phyloP scores from a whole-genome alignment of 1,140 invertebrate genomes.

The Drosophila micromelanica region DNA sequence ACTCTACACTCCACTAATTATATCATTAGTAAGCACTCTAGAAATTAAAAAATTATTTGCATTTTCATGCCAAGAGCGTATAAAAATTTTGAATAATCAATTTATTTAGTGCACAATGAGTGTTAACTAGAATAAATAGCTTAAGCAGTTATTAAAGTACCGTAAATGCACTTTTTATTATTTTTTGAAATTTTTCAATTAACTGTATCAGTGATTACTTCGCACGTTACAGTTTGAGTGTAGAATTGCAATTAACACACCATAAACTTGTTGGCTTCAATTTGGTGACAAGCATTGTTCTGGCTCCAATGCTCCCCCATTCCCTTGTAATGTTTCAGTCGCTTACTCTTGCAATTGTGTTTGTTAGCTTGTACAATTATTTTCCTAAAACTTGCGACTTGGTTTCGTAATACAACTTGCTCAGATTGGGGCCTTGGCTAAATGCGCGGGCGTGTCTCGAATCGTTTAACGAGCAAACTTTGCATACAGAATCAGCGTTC shows the following conservation, averaged over 20 bases:
- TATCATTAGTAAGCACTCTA: constrained; percentile 10
- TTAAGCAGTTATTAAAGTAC: neutral
- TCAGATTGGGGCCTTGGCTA: neutral
- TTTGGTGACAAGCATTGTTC: constrained; percentile 21
- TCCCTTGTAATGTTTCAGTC: neutral
- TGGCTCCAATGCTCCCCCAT: too few species aligned
- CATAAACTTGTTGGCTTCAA: constrained; percentile 36
- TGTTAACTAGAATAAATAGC: neutral
- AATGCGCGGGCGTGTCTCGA: constrained; percentile 12
- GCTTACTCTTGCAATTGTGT: constrained; percentile 3
- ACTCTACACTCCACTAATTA: too few species aligned
- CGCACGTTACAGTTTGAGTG: constrained; percentile 7
- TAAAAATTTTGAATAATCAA: neutral
- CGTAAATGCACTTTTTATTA: neutral
- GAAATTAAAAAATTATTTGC: neutral
- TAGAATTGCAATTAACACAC: constrained; percentile 53
- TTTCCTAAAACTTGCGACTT: constrained; percentile 18
- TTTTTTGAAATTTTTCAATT: too few species aligned
- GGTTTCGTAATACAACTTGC: constrained; percentile 2
- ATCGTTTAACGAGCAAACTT: constrained; percentile 11
- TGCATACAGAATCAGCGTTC: constrained; percentile 10
- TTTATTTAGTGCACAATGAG: neutral
- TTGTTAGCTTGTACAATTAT: constrained; percentile 4
- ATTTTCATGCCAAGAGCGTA: neutral
- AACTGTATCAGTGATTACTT: neutral